Evolutionary conservation across 1,140 invertebrate genomes (phyloP).

Genomic region (Rhopalosiphum padi): DNA sequence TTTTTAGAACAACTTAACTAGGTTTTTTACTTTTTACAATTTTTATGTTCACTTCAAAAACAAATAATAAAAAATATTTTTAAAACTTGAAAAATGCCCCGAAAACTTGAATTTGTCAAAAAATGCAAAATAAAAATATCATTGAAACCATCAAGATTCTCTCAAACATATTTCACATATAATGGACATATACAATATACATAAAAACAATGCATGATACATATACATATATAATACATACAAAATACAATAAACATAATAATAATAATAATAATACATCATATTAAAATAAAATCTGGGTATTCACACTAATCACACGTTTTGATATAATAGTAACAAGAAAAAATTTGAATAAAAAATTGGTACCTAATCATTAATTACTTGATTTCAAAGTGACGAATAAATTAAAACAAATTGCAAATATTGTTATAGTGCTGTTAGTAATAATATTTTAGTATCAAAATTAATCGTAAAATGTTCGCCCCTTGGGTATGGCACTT

Average conservation of each 20-base stretch:
- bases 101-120: background rate
- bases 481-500: background rate
- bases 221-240: background rate
- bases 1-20: background rate
- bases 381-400: background rate
- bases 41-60: background rate
- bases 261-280: background rate
- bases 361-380: background rate
- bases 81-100: no score
- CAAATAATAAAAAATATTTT: background rate
- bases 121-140: background rate
- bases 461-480: conserved; percentile 11
- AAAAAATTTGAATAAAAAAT: background rate
- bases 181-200: background rate
- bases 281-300: background rate
- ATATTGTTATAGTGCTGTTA: conserved; percentile 8
- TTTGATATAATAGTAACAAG: background rate
- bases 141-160: background rate
- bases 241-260: no score
- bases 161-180: background rate
- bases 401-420: conserved; percentile 5
- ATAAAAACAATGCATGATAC: background rate
- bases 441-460: conserved; percentile 13
- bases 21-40: background rate
- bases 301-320: background rate